Evolutionary conservation across 2,797 vertebrate species (phyloP), one percentile per base, ranked within the genome.

Genomic region (Takifugu ocellatus): DNA sequence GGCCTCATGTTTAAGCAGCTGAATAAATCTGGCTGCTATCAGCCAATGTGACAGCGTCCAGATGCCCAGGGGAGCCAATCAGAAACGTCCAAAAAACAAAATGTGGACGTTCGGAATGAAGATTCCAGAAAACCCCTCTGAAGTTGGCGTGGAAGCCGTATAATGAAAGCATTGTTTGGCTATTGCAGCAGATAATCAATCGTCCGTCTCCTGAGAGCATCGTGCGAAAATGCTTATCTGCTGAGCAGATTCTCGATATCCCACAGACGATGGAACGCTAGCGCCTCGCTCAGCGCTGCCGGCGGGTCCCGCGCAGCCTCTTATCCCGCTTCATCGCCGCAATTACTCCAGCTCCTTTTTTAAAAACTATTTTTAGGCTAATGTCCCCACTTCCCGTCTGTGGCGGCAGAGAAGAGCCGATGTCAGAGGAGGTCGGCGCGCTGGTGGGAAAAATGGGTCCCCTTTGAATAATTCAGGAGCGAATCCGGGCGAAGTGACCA

Each of bases 391-490:
- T 63, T 14, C 36, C 15, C 55, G 60, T 74, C 64, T 58, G 63
- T 57, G 45, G 9, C n/a, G 68, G 58, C 55, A 36, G 36, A 43
- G 51, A 49, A 50, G 49, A 75, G 25, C 49, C 26, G 61, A 59
- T 63, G 45, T 25, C 2, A 5, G 26, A 12, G 27, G 46, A 61
- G 49, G 53, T 47, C 45, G 65, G 78, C 49, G 53, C 55, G 52
- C 15, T 66, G 64, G 66, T 61, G 53, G 27, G 54, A 79, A 70
- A 77, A 81, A 76, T 67, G 62, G 63, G 50, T 65, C 84, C 72
- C 70, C 57, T 68, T 63, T 89, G 64, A 87, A 89, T 88, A 86
- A 88, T 87, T 79, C 80, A 86, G 47, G 2, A 71, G 69, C 25
- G 50, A 78, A 75, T 79, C 66, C 61, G 75, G 75, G 70, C 79